Base-by-base conservation (phyloP, 2,888 invertebrate species). In the Papilio gigon region DNA sequence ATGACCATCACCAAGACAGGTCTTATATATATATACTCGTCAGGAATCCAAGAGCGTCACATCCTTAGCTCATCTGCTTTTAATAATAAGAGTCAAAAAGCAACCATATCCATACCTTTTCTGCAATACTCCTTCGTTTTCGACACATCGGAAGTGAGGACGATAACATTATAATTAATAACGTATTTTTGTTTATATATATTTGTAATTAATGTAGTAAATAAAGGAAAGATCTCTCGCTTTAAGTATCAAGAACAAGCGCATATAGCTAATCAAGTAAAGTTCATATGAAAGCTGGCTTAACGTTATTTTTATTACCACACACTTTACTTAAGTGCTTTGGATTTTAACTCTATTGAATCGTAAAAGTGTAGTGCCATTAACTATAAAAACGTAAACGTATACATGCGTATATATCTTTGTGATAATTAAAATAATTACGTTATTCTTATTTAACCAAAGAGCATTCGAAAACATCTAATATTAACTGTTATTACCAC, bases 261-360 rank as follows among this genome's bases (percentile, higher is more conserved):
- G 37, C 37, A 37, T 42, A 27, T 61, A 59, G 44, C 47, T 35
- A 68, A 63, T 58, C 44, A 42, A 35, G 33, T 58, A 63, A 63
- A 68, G 17, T 56, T 58, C 20, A 58, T 63, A 63, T 44, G 42
- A 62, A 33, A 62, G 42, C 30, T 56, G 42, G 12, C 30, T 27
- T 67, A 33, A 67, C 30, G 40, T 62, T 67, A 50, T 40, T 67
- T 63, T 68, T 68, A 67, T 67, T 50, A 56, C 47, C 58, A 58
- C 42, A 58, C 63, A 63, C 63, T 67, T 67, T 40, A 40, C 67
- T 59, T 63, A 68, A 63, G 68, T 47, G 68, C 68, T 68, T 68
- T 44, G 47, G 68, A 68, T 68, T 53, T 68, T 44, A 63, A 30
- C 44, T 58, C 63, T 58, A 63, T 68, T 68, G 58, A 63, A 68